These are phyloP conservation scores for Xanthia icteritia DNA, from an alignment of 2,888 invertebrate species.

Conservation along the genomic window DNA sequence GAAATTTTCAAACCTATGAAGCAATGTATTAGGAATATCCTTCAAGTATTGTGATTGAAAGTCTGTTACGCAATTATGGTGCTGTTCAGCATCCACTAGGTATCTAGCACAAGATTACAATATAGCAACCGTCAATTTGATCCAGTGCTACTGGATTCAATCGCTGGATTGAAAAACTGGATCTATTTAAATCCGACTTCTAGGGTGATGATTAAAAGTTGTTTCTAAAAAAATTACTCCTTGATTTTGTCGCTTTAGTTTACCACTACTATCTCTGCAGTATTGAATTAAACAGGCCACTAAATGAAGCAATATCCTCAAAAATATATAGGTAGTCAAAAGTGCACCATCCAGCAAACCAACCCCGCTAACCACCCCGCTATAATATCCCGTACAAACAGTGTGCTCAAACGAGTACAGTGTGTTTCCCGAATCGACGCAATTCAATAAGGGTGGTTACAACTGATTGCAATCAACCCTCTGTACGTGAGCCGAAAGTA, in stretches of 20 bases:
- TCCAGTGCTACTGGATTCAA: not conserved
- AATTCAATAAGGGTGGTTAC: slow-evolving; percentile 87
- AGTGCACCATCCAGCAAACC: slow-evolving; percentile 65
- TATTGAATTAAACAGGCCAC: not conserved
- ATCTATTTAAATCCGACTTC: not conserved
- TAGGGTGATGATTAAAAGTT: too few species aligned
- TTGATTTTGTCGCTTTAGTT: not conserved
- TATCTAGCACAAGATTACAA: not conserved
- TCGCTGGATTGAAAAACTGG: not conserved
- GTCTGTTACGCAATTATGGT: too few species aligned
- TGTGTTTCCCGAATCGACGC: slow-evolving; percentile 69
- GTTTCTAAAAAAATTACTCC: not conserved
- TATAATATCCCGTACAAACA: slow-evolving; percentile 85
- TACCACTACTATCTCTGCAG: not conserved
- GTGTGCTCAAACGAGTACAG: slow-evolving; percentile 80
- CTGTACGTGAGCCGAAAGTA: slow-evolving; percentile 75
- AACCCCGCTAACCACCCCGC: not conserved
- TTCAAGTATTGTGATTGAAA: too few species aligned
- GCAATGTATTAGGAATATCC: too few species aligned
- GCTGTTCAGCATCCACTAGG: too few species aligned
- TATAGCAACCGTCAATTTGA: not conserved
- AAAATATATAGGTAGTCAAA: too few species aligned
- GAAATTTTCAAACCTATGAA: too few species aligned
- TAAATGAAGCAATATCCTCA: not conserved
- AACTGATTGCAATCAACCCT: slow-evolving; percentile 87